These are phyloP conservation scores for Gambusia holbrooki DNA, from an alignment of 2,113 vertebrate species.

Conservation along the genomic window DNA sequence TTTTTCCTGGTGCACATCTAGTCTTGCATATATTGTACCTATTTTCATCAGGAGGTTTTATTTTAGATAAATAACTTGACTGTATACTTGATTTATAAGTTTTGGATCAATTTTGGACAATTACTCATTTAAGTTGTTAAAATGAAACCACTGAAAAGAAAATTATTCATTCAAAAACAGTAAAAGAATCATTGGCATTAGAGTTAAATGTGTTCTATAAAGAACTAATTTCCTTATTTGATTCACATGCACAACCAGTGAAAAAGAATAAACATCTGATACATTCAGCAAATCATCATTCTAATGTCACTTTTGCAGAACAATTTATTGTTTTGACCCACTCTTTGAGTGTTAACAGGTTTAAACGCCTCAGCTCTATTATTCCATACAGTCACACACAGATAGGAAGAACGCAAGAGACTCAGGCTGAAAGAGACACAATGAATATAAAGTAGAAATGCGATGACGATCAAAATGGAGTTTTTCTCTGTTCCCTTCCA, in stretches of 20 bases:
- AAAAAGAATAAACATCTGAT: constrained; percentile 1
- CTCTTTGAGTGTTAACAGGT: constrained; percentile 31
- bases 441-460: constrained; percentile 46
- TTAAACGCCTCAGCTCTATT: constrained; percentile 7
- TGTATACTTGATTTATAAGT: too few relatives aligned
- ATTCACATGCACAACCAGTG: not conserved
- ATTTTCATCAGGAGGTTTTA: too few relatives aligned
- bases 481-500: constrained; percentile 19
- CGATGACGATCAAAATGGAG: constrained; percentile 41
- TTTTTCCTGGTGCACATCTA: too few relatives aligned
- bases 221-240: not conserved
- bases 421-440: constrained; percentile 13
- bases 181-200: too few relatives aligned
- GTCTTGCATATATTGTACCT: too few relatives aligned
- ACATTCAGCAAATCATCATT: constrained; percentile 30
- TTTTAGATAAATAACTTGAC: too few relatives aligned
- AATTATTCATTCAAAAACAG: too few relatives aligned
- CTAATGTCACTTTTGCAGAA: constrained; percentile 27
- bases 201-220: too few relatives aligned
- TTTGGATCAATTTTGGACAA: too few relatives aligned
- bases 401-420: constrained; percentile 22
- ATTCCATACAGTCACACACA: constrained; percentile 3
- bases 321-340: constrained; percentile 37
- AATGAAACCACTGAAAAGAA: too few relatives aligned
- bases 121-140: too few relatives aligned